Base-by-base conservation (phyloP, 37 sponge, comb jelly and placozoan genomes). In the Hormiphora californensis region DNA sequence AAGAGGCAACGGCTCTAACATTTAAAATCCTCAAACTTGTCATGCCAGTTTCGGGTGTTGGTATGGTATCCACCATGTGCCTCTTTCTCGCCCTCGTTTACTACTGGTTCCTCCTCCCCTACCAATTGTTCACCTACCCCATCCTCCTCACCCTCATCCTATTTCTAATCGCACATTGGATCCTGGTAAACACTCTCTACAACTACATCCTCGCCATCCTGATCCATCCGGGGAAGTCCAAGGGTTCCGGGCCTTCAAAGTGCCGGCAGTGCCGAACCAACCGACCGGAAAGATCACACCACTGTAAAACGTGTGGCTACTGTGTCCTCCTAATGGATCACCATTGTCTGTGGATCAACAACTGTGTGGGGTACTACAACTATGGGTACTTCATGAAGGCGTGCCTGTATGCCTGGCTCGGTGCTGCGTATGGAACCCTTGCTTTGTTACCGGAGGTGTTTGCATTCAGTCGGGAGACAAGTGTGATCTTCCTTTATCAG, bases 261-360 rank as follows among this genome's bases (percentile, higher is more conserved):
- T 73, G 81, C 46, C 12, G 81, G 38, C 40, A 43, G 4, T 73
- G 81, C 23, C 12, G 81, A 28, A 73, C 43, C 35, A 73, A 41
- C 38, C 40, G 81, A 73, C 81, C 81, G 35, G 81, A 73, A 33
- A 43, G 81, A 5, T 73, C 81, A 19, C 81, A 73, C 38, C 81
- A 73, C 25, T 73, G 81, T 40, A 27, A 46, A 30, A 43, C 40
- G 44, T 73, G 81, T 21, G 35, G 35, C 35, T 73, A 28, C 25
- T 73, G 81, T 40, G 81, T 73, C 3, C 46, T 73, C 19, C 35
- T 73, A n/a, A 73, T 73, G 81, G 81, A 73, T 46, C 81, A 73
- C 46, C 81, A 73, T 28, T 73, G 81, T 36, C 5, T 73, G 36
- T 73, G 81, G 81, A 73, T 73, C 23, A 73, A 73, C 25, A 73